Evolutionary conservation across 2,797 vertebrate species (phyloP).

Genomic region (Microctenopoma lineatum): DNA sequence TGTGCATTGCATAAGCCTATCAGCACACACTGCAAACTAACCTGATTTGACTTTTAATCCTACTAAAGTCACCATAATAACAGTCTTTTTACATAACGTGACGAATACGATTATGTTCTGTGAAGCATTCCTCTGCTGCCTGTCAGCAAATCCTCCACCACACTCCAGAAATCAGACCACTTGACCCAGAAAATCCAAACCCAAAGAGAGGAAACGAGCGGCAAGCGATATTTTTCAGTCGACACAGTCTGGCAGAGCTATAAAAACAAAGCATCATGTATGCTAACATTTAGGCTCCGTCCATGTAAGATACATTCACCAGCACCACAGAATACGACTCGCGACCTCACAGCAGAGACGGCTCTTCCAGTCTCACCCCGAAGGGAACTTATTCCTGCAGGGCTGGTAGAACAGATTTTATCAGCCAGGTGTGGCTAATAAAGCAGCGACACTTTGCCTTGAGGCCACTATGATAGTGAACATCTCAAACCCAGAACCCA

Average conservation of each 20-base stretch:
- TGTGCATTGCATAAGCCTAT: constrained; percentile 25
- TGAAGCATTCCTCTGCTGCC: constrained; percentile 54
- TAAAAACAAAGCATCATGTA: background rate
- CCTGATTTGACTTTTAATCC: constrained; percentile 66
- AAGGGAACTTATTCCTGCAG: background rate
- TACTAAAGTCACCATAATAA: constrained; percentile 58
- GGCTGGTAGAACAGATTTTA: too few species aligned
- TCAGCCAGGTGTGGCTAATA: too few species aligned
- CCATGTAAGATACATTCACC: background rate
- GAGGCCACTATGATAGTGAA: too few species aligned
- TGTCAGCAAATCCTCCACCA: constrained; percentile 53
- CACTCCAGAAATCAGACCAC: constrained; percentile 18
- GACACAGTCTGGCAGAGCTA: background rate
- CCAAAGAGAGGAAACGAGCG: background rate
- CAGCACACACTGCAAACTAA: constrained; percentile 40
- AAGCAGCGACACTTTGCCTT: too few species aligned
- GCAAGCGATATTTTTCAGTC: background rate
- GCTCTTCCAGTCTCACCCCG: background rate
- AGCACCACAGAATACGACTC: background rate
- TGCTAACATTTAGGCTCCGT: background rate
- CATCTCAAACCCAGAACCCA: too few species aligned
- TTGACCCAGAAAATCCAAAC: constrained; percentile 41
- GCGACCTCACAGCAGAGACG: too few species aligned
- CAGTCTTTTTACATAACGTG: constrained; percentile 63
- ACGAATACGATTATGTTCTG: constrained; percentile 64